Base-by-base conservation (phyloP, 1,140 invertebrate species). In the Drosophila littoralis region DNA sequence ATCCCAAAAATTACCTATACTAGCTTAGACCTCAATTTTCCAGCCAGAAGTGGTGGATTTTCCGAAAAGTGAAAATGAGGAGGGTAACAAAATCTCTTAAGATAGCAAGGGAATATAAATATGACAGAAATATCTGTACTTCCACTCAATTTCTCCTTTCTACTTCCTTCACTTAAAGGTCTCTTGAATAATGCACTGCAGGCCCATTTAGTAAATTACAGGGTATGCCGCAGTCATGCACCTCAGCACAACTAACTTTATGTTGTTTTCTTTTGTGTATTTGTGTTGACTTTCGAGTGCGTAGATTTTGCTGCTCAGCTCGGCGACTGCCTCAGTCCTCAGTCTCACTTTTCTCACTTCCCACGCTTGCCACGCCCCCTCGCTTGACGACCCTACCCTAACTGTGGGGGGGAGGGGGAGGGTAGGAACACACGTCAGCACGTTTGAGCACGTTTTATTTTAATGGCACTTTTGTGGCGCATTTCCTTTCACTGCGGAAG, bases 381-480 rank as follows among this genome's bases (percentile, higher is more conserved):
- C 9, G 7, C 12, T 43, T 6, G 6, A 40, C 6, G 40, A 6
- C 40, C 40, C 5, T 42, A 1, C n/a, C n/a, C 40, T 42, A 6
- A 13, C 40, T 7, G 6, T 7, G 40, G 1, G 22, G 4, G 22
- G 15, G 46, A 5, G 46, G 6, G 17, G 9, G 9, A 38, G 36
- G 6, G 36, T 12, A 6, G 40, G 17, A 7, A 64, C 46, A 71
- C 73, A 75, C 75, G 69, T 80, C 69, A 69, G 71, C 74, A 83
- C 65, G 46, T 73, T 75, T 73, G 52, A 81, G 77, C 84, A 89
- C 84, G 85, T 89, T 89, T 89, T 89, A 89, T 89, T 84, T 89
- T 89, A 89, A 89, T 89, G 66, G 75, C 77, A 82, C 84, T 89
- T 79, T 89, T 81, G 75, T 89, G 77, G 77, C 80, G 77, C 77